Conservation (phyloP, 30 jellyfish, hydroid and myxozoan genomes). For the Nemopilema nomurai region DNA sequence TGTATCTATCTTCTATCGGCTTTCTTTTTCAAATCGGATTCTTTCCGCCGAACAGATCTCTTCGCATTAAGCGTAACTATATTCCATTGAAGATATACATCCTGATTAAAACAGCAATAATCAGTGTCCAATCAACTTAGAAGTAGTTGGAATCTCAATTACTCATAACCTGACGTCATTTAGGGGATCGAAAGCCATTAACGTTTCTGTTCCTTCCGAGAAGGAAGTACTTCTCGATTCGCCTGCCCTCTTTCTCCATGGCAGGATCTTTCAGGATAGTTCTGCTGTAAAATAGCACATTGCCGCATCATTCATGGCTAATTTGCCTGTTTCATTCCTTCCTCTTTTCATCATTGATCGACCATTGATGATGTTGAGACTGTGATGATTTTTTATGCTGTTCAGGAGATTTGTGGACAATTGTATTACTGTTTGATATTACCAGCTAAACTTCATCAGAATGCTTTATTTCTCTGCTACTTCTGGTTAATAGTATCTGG, state of each 20-base stretch:
- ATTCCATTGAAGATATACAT: not conserved
- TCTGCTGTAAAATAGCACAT: not conserved
- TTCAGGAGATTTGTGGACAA: no score
- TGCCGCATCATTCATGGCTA: not conserved
- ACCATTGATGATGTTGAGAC: no score
- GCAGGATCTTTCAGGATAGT: not conserved
- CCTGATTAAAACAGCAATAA: not conserved
- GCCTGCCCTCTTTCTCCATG: not conserved
- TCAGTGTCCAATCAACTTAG: not conserved
- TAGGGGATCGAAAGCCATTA: not conserved
- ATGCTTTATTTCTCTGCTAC: no score
- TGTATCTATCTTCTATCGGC: no score
- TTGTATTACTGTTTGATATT: no score
- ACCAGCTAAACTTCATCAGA: no score
- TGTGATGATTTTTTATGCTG: no score
- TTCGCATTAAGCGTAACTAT: not conserved
- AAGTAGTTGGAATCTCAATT: not conserved
- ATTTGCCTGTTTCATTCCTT: no score
- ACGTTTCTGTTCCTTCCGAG: not conserved
- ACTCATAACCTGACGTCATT: not conserved
- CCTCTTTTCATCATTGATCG: no score
- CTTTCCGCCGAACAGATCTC: no score
- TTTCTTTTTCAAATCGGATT: no score
- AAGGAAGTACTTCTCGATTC: not conserved
- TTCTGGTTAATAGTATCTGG: no score